Conservation (phyloP, 92 coral and sea anemone genomes). For the Micromussa lordhowensis region DNA sequence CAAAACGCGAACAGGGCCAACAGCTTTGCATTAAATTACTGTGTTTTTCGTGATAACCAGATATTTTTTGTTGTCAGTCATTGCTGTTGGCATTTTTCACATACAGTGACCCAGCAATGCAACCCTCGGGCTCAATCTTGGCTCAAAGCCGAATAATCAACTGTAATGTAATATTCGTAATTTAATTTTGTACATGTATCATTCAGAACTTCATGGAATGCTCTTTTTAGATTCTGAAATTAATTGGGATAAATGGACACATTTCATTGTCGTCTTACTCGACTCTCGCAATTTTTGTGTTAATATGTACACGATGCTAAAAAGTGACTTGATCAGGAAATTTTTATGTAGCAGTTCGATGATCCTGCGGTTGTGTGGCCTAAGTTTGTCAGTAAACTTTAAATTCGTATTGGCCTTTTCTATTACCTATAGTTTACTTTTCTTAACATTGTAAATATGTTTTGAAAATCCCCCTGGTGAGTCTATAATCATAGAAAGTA, state of each 20-base stretch:
- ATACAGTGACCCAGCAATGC: background rate
- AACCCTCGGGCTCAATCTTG: background rate
- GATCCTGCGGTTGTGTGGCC: background rate
- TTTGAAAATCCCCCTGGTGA: background rate
- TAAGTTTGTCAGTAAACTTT: background rate
- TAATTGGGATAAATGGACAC: background rate
- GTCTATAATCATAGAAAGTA: background rate
- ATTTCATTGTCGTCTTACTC: background rate
- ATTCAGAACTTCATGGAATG: background rate
- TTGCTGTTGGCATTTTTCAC: background rate
- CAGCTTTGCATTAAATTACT: background rate
- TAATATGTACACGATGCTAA: background rate
- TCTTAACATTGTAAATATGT: too few species aligned
- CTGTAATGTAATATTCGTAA: background rate
- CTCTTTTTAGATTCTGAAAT: background rate
- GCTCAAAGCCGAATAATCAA: background rate
- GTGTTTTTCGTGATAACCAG: background rate
- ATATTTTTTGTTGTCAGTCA: background rate
- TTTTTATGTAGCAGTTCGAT: background rate
- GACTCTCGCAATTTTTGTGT: background rate
- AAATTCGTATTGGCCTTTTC: background rate
- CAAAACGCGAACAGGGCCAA: background rate
- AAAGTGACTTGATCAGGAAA: background rate
- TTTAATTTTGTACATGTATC: background rate
- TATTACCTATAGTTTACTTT: background rate